Conservation (phyloP, 1,140 invertebrate species). For the Trichoplusia ni region DNA sequence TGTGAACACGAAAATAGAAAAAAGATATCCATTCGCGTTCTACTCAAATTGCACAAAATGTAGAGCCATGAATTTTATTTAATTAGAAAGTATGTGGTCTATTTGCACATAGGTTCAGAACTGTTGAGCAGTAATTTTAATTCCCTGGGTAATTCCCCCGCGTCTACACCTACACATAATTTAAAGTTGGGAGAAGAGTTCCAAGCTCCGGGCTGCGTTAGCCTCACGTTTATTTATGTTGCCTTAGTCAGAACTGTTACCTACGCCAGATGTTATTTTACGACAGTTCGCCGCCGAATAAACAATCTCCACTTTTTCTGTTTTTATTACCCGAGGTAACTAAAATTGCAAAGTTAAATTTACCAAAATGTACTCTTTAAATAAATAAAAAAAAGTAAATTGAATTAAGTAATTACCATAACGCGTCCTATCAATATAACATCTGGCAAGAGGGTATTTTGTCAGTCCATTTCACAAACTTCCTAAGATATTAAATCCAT, state of each 20-base stretch:
- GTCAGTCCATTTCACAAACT: conserved; percentile 10
- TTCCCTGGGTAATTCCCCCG: neutral
- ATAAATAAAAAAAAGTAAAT: neutral
- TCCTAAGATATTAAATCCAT: conserved; percentile 20
- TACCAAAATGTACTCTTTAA: no score
- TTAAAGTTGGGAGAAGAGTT: conserved; percentile 13
- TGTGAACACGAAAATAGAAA: no score
- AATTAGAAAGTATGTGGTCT: no score
- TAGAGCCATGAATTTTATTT: no score
- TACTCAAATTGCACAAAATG: no score
- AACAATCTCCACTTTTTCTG: conserved; percentile 51
- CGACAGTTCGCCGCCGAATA: conserved; percentile 66
- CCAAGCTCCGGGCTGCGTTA: conserved; percentile 16
- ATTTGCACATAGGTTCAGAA: no score
- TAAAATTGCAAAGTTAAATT: neutral
- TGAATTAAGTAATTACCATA: conserved; percentile 13
- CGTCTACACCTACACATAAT: conserved; percentile 16
- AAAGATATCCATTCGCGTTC: no score
- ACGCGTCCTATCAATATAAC: neutral
- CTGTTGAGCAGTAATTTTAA: neutral
- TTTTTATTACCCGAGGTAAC: conserved; percentile 16
- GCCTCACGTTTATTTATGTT: conserved; percentile 76
- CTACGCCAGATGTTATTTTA: conserved; percentile 78
- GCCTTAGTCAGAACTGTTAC: conserved; percentile 74
- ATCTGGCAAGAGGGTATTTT: neutral